These are phyloP conservation scores for Ochlodes sylvanus DNA, from an alignment of 2,888 invertebrate species.

Conservation along the genomic window DNA sequence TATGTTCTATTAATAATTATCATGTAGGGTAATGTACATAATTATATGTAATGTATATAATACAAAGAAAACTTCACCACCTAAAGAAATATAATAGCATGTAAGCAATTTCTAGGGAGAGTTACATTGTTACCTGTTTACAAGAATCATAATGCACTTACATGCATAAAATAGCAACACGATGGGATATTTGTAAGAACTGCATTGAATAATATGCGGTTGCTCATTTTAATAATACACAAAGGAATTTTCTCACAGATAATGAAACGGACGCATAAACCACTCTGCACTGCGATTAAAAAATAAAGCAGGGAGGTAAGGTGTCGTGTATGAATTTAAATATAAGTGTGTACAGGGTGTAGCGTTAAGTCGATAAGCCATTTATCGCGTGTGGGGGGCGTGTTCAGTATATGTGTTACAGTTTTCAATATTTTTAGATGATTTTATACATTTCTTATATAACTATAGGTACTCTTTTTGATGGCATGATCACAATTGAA, in stretches of 20 bases:
- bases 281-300: slow-evolving; percentile 54
- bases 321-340: slow-evolving; percentile 1
- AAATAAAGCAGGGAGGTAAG: slow-evolving; percentile 42
- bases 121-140: slow-evolving; percentile 22
- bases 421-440: no score
- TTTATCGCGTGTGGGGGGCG: no score
- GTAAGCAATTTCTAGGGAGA: slow-evolving; percentile 10
- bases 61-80: neutral
- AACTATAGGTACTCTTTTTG: no score
- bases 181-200: slow-evolving; percentile 29
- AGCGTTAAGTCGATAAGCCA: no score
- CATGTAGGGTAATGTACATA: no score
- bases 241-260: slow-evolving; percentile 57
- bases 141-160: slow-evolving; percentile 36
- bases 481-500: no score
- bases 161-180: slow-evolving; percentile 34
- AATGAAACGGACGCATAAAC: slow-evolving; percentile 60
- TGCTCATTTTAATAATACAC: slow-evolving; percentile 34
- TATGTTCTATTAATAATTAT: no score
- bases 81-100: neutral
- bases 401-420: no score
- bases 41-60: no score
- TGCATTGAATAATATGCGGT: slow-evolving; percentile 31
- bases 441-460: no score
- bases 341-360: neutral